These are phyloP conservation scores for Bradysia coprophila DNA, from an alignment of 1,140 invertebrate genomes.

Conservation along the genomic window DNA sequence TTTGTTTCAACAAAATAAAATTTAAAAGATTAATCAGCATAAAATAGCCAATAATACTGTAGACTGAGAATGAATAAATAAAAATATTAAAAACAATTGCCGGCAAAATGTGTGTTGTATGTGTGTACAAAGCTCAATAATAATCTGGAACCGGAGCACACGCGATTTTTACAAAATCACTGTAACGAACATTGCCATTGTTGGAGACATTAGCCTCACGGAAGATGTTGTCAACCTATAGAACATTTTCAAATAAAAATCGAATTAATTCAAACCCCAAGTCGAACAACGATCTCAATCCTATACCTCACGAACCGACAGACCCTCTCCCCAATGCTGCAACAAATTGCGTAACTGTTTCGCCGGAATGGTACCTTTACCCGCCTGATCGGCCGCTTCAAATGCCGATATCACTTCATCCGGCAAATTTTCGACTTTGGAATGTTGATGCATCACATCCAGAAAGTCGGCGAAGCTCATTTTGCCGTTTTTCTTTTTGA, in stretches of 20 bases:
- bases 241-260: not conserved
- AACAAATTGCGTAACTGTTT: slow-evolving; percentile 73
- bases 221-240: slow-evolving; percentile 74
- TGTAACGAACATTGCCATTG: slow-evolving; percentile 68
- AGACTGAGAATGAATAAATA: not conserved
- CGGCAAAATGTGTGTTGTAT: no score
- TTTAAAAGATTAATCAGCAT: no score
- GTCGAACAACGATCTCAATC: no score
- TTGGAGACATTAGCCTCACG: slow-evolving; percentile 76
- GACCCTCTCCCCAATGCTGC: slow-evolving; percentile 77
- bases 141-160: slow-evolving; percentile 90
- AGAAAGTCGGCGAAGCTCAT: slow-evolving; percentile 93
- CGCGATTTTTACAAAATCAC: slow-evolving; percentile 85
- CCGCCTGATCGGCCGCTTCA: slow-evolving; percentile 56
- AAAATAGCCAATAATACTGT: slow-evolving; percentile 1
- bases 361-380: slow-evolving; percentile 58
- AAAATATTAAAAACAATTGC: not conserved
- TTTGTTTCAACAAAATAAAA: no score
- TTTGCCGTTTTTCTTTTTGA: slow-evolving; percentile 71
- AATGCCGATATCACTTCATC: slow-evolving; percentile 83
- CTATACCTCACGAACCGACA: slow-evolving; percentile 72
- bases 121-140: no score
- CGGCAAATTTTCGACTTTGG: slow-evolving; percentile 66
- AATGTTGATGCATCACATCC: slow-evolving; percentile 88
- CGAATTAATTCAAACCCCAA: not conserved